Evolutionary conservation across 2,797 vertebrate genomes (phyloP), one percentile per base, ranked within the genome.

Genomic region (Megalops cyprinoides): DNA sequence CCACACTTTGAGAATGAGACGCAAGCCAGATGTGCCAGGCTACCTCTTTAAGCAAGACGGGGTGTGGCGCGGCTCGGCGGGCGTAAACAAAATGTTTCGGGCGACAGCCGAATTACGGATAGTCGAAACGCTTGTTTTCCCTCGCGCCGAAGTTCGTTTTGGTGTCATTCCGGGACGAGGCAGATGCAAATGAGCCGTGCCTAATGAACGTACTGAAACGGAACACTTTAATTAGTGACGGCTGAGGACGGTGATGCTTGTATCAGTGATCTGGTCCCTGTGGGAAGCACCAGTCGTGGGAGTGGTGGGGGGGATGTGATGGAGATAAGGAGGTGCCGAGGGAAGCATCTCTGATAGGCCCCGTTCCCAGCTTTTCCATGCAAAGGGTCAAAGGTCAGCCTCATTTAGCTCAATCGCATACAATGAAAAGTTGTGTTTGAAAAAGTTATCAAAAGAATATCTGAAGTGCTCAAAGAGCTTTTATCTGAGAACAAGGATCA

Each of bases 81-180:
- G 51, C 18, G 18, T 14, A 67, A 39, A 42, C 37, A 23, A 18
- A 37, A 34, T 42, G 65, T 23, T 23, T 69, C n/a, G 18, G 37
- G 14, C 37, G 60, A 69, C 23, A 20, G 65, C 37, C 1, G 37
- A 1, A 23, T 2, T 31, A 15, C 18, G 60, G 18, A n/a, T 2
- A 34, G 28, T 60, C 28, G 25, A 34, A 14, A 60, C 18, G 65
- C 15, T 23, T 15, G 42, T 20, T 69, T 69, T 69, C 10, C 8
- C 34, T 34, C 28, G 23, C 28, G 4, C 37, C 18, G 37, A 69
- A 7, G 65, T 14, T 69, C 37, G 18, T 12, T n/a, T 42, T 7
- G 37, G 65, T 42, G 65, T 69, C 34, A 69, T 23, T 69, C 65
- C 37, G 65, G 42, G 65, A 44, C n/a, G 18, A 42, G 65, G 65